These are phyloP conservation scores for Catamblyrhynchus diadema DNA, from an alignment of 2,797 vertebrate genomes.

Conservation along the genomic window DNA sequence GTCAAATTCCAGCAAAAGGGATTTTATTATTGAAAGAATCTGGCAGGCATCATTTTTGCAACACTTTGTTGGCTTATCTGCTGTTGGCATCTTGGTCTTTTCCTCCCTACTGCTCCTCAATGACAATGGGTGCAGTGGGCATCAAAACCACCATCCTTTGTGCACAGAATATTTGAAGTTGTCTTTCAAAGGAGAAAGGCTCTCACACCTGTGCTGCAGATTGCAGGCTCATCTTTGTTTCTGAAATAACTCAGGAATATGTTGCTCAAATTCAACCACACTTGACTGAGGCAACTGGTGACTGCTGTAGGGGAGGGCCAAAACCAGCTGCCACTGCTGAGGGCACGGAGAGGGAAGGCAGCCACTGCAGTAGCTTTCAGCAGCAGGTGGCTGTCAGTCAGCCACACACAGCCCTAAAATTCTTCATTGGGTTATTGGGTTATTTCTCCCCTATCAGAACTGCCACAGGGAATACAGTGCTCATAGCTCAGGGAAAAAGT, in stretches of 20 bases:
- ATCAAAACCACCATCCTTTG: neutral
- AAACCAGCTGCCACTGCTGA: neutral
- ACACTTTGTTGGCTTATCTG: neutral
- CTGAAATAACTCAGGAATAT: neutral
- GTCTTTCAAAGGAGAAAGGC: neutral
- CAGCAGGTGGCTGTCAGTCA: neutral
- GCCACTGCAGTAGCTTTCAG: neutral
- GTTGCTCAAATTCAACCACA: neutral
- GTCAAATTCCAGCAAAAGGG: neutral
- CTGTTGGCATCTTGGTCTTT: neutral
- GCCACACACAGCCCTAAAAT: neutral
- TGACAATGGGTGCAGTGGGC: neutral
- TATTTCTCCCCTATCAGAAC: neutral
- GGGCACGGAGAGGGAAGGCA: neutral
- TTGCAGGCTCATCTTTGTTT: neutral
- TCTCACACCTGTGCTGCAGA: neutral
- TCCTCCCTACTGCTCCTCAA: neutral
- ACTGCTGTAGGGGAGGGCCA: neutral
- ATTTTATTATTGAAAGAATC: neutral
- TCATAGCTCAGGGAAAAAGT: neutral
- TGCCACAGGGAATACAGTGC: neutral
- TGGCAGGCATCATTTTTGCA: neutral
- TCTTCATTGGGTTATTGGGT: neutral
- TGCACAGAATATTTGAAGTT: neutral
- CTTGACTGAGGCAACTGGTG: neutral